Percentiles rank a stretch among this genome's conserved stretches.
Evolutionary conservation across 1,140 invertebrate genomes (phyloP).

Genomic region (Drosophila arizonae): DNA sequence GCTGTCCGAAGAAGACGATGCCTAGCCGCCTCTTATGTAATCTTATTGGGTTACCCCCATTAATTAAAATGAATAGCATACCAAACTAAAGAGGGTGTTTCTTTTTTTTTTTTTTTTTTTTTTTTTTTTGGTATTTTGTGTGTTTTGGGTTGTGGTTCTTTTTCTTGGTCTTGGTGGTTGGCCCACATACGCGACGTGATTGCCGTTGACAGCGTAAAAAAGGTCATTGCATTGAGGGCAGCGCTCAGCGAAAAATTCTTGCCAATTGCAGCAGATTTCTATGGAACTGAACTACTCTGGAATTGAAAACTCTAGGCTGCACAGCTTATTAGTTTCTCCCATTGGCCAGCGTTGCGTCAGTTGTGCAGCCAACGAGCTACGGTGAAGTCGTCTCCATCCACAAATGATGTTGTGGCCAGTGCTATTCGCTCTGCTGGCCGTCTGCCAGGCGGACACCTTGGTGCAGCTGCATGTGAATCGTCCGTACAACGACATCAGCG

Average conservation of each 20-base stretch:
- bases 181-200: conserved; percentile 61
- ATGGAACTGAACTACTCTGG: conserved; percentile 33
- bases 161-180: conserved; percentile 11
- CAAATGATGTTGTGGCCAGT: conserved; percentile 43
- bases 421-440: conserved; percentile 32
- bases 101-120: background rate
- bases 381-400: conserved; percentile 25
- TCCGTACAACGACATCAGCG: conserved; percentile 76
- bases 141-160: too few relatives aligned
- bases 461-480: conserved; percentile 79
- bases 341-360: conserved; percentile 39
- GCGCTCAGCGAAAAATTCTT: conserved; percentile 74
- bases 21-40: conserved; percentile 37
- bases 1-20: conserved; percentile 85
- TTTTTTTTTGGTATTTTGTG: background rate
- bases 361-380: conserved; percentile 50
- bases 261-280: conserved; percentile 60
- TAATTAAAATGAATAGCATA: conserved; percentile 65
- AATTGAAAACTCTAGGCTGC: conserved; percentile 48
- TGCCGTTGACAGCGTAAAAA: conserved; percentile 36
- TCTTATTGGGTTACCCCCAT: conserved; percentile 61
- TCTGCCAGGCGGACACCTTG: conserved; percentile 55
- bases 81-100: conserved; percentile 39
- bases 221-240: conserved; percentile 75
- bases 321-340: conserved; percentile 57